These are phyloP conservation scores for Catotricha subobsoleta DNA, from an alignment of 2,888 invertebrate species.

Conservation along the genomic window DNA sequence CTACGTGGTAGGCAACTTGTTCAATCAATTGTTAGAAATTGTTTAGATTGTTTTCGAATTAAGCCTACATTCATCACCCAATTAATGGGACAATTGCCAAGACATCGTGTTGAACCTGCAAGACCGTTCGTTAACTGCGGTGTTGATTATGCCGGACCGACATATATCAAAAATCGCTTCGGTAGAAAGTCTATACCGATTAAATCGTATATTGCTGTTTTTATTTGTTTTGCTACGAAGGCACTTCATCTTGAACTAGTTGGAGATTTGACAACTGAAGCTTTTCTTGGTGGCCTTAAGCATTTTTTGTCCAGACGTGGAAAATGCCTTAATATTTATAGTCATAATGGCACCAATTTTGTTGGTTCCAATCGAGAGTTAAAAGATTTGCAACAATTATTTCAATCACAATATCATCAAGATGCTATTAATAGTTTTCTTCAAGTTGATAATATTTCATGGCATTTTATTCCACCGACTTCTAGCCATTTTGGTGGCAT, in stretches of 20 bases:
- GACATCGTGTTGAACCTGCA: neutral
- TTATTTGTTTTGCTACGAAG: conserved; percentile 12
- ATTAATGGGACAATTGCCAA: conserved; percentile 1
- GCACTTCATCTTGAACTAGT: conserved; percentile 13
- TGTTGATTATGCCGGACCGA: conserved; percentile 7
- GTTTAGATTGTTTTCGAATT: neutral
- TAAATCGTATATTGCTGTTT: conserved; percentile 12
- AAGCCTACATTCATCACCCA: neutral
- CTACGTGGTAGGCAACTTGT: neutral
- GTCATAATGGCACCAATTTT: conserved; percentile 12
- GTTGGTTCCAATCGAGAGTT: conserved; percentile 9
- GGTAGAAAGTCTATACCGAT: conserved; percentile 6
- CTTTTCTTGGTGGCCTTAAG: conserved; percentile 12
- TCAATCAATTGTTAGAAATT: neutral
- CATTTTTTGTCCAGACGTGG: conserved; percentile 12
- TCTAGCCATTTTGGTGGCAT: conserved; percentile 12
- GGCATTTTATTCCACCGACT: conserved; percentile 10
- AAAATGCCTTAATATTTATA: conserved; percentile 9
- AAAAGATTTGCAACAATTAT: neutral
- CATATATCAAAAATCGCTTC: conserved; percentile 6
- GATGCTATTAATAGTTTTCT: neutral
- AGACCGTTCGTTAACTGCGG: neutral
- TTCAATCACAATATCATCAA: neutral
- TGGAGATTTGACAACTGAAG: conserved; percentile 10
- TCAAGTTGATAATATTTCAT: neutral